Evolutionary conservation across 2,888 invertebrate species (phyloP).

Genomic region (Clistopyga incitator): DNA sequence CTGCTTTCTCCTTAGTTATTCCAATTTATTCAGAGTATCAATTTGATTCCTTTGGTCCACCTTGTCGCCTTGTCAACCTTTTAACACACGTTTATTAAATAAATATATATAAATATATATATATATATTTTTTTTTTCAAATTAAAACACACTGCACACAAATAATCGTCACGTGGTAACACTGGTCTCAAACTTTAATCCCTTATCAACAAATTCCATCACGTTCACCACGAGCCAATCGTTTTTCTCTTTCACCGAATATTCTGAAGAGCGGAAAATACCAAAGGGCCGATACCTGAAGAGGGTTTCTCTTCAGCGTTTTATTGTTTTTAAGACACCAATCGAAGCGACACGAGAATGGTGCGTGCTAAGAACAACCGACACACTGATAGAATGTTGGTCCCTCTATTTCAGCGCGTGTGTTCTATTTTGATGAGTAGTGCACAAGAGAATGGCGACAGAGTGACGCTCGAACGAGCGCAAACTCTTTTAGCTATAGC

Average conservation of each 20-base stretch:
- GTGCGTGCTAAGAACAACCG: constrained; percentile 34
- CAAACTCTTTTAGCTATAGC: constrained; percentile 61
- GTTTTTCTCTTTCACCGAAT: background rate
- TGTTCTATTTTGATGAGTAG: constrained; percentile 69
- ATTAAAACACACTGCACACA: constrained; percentile 66
- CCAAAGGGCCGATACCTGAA: background rate
- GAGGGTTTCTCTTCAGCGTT: background rate
- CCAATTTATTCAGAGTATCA: constrained; percentile 10
- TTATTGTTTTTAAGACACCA: constrained; percentile 5
- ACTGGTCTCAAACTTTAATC: constrained; percentile 58
- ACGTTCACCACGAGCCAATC: constrained; percentile 51
- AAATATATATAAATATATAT: too few relatives aligned
- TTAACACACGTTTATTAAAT: constrained; percentile 5
- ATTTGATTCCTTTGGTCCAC: constrained; percentile 40
- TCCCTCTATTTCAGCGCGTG: constrained; percentile 67
- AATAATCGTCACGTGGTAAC: constrained; percentile 60
- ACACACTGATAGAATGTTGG: constrained; percentile 64
- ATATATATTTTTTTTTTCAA: background rate
- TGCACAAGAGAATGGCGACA: constrained; percentile 69
- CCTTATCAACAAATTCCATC: constrained; percentile 61
- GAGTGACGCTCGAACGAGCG: constrained; percentile 65
- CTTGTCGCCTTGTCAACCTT: constrained; percentile 24
- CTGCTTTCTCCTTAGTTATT: constrained; percentile 46
- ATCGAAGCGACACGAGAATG: constrained; percentile 38
- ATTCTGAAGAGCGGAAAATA: background rate